A percentile compares a stretch with the other conserved stretches of the same genome.
phyloP scores from a whole-genome alignment of 2,888 invertebrate genomes.

The Metallyticus violacea region DNA sequence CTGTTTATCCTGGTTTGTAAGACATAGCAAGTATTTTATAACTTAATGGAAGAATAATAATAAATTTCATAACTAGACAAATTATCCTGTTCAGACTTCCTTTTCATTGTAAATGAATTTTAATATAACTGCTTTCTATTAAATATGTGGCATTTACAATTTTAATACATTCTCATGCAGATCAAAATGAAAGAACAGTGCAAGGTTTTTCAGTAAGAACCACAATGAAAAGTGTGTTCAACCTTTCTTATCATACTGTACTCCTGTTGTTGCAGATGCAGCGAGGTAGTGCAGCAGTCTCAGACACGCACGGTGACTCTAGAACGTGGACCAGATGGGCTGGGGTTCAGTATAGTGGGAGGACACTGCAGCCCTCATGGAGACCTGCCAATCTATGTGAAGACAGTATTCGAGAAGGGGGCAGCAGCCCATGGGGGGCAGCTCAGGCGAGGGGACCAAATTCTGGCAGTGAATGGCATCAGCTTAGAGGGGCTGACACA shows the following conservation, averaged over 20 bases:
- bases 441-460: conserved; percentile 47
- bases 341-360: conserved; percentile 57
- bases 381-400: conserved; percentile 54
- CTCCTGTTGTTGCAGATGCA: conserved; percentile 4
- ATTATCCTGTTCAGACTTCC: too few relatives aligned
- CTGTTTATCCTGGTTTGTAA: too few relatives aligned
- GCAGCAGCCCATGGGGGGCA: conserved; percentile 44
- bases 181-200: too few relatives aligned
- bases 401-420: conserved; percentile 47
- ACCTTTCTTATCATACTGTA: too few relatives aligned
- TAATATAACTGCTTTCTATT: too few relatives aligned
- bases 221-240: too few relatives aligned
- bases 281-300: conserved; percentile 16
- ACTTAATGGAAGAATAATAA: too few relatives aligned
- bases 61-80: too few relatives aligned
- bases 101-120: too few relatives aligned
- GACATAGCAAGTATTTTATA: too few relatives aligned
- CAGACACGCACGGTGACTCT: conserved; percentile 37
- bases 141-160: too few relatives aligned
- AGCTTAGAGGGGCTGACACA: conserved; percentile 46
- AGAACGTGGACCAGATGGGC: conserved; percentile 52
- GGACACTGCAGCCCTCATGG: conserved; percentile 52
- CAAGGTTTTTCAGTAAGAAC: not conserved
- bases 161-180: too few relatives aligned
- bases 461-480: conserved; percentile 46